Evolutionary conservation across 2,113 vertebrate genomes (phyloP).

Genomic region (Dolichallabes microphthalmus): DNA sequence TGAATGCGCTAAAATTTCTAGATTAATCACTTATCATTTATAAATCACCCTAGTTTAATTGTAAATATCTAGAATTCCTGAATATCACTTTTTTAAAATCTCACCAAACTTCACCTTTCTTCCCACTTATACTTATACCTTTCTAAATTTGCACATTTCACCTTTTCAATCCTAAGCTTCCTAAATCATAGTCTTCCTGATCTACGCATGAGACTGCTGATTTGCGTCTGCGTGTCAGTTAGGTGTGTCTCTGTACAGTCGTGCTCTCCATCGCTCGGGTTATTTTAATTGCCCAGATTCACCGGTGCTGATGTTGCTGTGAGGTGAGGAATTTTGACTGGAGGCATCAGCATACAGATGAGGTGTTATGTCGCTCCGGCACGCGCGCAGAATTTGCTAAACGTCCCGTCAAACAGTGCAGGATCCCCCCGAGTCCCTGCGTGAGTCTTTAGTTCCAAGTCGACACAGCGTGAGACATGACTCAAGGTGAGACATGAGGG

Average conservation of each 20-base stretch:
- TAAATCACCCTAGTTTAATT: too few relatives aligned
- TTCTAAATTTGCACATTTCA: neutral
- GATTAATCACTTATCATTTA: too few relatives aligned
- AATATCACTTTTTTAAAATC: neutral
- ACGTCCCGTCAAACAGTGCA: neutral
- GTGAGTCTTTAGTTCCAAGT: neutral
- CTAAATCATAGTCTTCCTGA: neutral
- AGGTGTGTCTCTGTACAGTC: neutral
- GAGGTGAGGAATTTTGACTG: neutral
- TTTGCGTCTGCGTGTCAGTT: neutral
- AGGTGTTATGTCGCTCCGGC: neutral
- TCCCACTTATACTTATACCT: too few relatives aligned
- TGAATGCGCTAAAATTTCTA: too few relatives aligned
- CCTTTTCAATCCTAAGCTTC: neutral
- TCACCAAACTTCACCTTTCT: neutral
- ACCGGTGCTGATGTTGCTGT: neutral
- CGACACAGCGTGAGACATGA: slow-evolving; percentile 39
- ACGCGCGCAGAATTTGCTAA: neutral
- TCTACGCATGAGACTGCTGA: neutral
- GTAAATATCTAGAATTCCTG: neutral
- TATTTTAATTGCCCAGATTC: neutral
- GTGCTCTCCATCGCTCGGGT: neutral
- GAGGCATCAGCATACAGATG: neutral
- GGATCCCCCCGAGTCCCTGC: neutral
- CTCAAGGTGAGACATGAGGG: slow-evolving; percentile 66